These are phyloP conservation scores for Julus scandinavius DNA, from an alignment of 2,888 invertebrate species.

Conservation along the genomic window DNA sequence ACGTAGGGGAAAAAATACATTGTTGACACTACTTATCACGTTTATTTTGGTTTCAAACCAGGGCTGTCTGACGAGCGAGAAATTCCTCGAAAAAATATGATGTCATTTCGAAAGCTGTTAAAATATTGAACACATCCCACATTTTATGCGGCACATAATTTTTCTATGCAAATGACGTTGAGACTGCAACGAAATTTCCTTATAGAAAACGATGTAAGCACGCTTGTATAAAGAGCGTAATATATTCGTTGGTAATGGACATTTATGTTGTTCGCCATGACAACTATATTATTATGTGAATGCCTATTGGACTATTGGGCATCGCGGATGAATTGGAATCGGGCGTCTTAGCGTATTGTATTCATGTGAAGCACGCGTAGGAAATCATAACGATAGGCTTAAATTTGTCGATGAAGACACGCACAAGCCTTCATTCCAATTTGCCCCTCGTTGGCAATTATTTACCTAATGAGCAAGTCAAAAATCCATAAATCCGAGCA, in stretches of 20 bases:
- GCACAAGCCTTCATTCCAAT: conserved; percentile 9
- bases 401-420: neutral
- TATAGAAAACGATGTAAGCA: neutral
- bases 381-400: neutral
- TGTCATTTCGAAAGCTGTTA: neutral
- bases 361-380: neutral
- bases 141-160: neutral
- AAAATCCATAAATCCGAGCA: conserved; percentile 16
- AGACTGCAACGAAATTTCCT: neutral
- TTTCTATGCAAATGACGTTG: neutral
- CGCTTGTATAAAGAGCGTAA: neutral
- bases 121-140: neutral
- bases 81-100: neutral
- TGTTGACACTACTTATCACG: neutral
- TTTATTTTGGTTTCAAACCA: neutral
- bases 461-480: conserved; percentile 26
- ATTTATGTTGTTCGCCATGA: conserved; percentile 37
- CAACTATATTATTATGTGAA: conserved; percentile 16
- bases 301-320: neutral
- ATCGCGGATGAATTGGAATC: neutral
- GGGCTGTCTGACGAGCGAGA: neutral
- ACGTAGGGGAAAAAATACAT: neutral
- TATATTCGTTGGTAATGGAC: conserved; percentile 30
- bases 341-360: neutral
- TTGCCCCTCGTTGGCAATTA: conserved; percentile 3